Evolutionary conservation across 2,888 invertebrate species (phyloP).

Genomic region (Caenorhabditis uteleia): DNA sequence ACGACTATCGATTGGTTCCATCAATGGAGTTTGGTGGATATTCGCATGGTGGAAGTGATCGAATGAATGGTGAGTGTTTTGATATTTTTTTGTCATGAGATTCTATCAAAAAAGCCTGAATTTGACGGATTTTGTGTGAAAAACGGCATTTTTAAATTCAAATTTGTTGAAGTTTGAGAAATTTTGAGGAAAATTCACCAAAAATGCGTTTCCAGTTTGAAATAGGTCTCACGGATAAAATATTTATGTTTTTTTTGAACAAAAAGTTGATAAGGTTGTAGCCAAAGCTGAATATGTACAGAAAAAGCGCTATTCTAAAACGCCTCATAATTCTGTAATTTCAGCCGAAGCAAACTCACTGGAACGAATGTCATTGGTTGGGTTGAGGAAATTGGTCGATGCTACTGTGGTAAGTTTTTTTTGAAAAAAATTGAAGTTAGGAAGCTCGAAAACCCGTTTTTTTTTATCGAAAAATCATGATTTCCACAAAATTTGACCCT

Average conservation of each 20-base stretch:
- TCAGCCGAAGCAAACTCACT: conserved; percentile 60
- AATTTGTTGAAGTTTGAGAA: too few relatives aligned
- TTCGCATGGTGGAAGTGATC: conserved; percentile 13
- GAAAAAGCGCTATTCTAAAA: background rate
- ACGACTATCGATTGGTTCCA: conserved; percentile 59
- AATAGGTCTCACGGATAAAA: too few relatives aligned
- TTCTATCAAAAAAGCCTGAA: too few relatives aligned
- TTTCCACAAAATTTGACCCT: background rate
- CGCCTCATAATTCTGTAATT: background rate
- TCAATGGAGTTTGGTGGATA: conserved; percentile 23
- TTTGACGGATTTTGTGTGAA: too few relatives aligned
- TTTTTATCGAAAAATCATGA: too few relatives aligned
- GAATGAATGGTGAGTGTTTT: conserved; percentile 8
- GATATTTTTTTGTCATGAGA: too few relatives aligned
- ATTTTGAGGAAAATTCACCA: too few relatives aligned
- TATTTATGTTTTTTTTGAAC: too few relatives aligned
- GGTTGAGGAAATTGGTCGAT: conserved; percentile 72
- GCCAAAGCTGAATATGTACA: background rate
- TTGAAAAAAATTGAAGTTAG: too few relatives aligned
- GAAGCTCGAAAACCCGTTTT: too few relatives aligned
- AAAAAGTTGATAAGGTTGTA: background rate
- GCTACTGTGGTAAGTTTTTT: conserved; percentile 72
- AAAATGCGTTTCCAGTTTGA: too few relatives aligned
- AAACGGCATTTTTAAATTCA: too few relatives aligned
- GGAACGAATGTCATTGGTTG: conserved; percentile 69